These are phyloP conservation scores for Enteromius mattozi DNA, from an alignment of 2,797 vertebrate species.

Conservation along the genomic window DNA sequence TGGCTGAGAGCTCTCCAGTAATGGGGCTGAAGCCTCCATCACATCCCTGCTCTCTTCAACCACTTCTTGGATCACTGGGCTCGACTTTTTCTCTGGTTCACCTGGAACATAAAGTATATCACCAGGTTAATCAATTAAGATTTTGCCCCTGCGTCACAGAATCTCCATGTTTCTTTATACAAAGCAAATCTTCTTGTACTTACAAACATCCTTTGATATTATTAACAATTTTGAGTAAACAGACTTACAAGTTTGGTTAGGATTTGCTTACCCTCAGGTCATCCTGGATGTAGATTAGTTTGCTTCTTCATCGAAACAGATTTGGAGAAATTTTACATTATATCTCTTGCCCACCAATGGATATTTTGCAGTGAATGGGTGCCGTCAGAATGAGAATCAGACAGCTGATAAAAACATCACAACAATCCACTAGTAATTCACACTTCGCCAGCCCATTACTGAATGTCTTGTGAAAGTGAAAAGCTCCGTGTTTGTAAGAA, in stretches of 20 bases:
- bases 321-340: not conserved
- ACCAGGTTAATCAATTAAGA: not conserved
- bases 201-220: not conserved
- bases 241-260: not conserved
- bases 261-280: not conserved
- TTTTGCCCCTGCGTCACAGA: not conserved
- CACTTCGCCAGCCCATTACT: not conserved
- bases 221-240: not conserved
- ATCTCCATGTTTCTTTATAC: not conserved
- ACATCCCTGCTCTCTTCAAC: slow-evolving; percentile 88
- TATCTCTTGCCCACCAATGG: not conserved
- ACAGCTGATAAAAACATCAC: not conserved
- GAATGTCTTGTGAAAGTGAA: not conserved
- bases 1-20: slow-evolving; percentile 68
- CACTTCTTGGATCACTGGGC: slow-evolving; percentile 83
- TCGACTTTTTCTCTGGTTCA: slow-evolving; percentile 79
- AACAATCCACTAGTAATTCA: not conserved
- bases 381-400: not conserved
- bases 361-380: not conserved
- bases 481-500: not conserved
- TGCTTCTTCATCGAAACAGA: not conserved
- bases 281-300: not conserved
- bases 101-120: slow-evolving; percentile 65
- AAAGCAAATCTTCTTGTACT: not conserved
- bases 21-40: slow-evolving; percentile 80